Conservation (phyloP, 2,797 vertebrate species). For the Rhincodon typus region DNA sequence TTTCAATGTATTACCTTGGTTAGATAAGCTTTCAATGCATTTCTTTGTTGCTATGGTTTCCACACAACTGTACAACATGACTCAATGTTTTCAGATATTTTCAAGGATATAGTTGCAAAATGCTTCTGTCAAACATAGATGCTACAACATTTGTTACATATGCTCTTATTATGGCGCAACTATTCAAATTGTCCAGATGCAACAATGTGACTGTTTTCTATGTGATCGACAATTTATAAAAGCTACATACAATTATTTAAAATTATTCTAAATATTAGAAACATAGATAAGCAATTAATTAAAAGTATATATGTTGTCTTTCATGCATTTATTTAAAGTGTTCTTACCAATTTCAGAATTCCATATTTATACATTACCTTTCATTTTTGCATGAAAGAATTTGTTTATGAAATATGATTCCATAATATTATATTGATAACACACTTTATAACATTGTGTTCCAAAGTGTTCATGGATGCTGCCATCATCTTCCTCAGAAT, state of each 20-base stretch:
- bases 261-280: neutral
- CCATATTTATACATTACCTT: neutral
- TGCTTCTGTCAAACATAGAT: neutral
- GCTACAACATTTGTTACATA: neutral
- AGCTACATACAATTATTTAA: neutral
- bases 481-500: neutral
- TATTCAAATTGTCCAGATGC: neutral
- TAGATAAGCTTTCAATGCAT: conserved; percentile 24
- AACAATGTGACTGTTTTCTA: neutral
- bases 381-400: neutral
- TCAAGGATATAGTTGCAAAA: neutral
- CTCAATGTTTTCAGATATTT: conserved; percentile 22
- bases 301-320: neutral
- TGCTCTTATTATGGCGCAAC: neutral
- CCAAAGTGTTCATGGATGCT: neutral
- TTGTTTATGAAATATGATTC: neutral
- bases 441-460: neutral
- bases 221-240: neutral
- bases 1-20: conserved; percentile 35
- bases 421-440: neutral
- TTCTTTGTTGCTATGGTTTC: conserved; percentile 30
- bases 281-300: neutral
- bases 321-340: neutral
- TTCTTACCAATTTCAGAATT: neutral
- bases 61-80: neutral